Percentiles rank a stretch among this genome's conserved stretches.
These are phyloP conservation scores for Thalassaphorura encarpata DNA, from an alignment of 1,140 invertebrate species.

Conservation along the genomic window DNA sequence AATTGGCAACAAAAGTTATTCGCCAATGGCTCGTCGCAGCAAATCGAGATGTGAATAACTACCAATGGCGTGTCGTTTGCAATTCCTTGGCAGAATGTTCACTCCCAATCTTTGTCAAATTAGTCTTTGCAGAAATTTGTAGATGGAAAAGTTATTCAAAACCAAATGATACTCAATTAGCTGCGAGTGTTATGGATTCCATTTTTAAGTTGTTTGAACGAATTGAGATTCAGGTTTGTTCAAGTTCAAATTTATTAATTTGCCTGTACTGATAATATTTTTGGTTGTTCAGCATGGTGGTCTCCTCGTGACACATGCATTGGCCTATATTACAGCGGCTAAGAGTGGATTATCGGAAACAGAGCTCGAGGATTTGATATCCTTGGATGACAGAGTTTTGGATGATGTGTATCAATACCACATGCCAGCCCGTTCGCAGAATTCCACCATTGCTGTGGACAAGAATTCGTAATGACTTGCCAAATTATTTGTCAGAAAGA, in stretches of 20 bases:
- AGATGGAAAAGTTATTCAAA: constrained; percentile 94
- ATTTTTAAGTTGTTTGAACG: constrained; percentile 95
- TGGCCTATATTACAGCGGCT: constrained; percentile 89
- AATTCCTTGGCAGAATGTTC: constrained; percentile 90
- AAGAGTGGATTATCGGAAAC: constrained; percentile 86
- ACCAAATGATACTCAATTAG: constrained; percentile 79
- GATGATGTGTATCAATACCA: constrained; percentile 99
- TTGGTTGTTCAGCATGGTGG: constrained; percentile 60
- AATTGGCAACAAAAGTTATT: constrained; percentile 85
- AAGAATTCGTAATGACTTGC: constrained; percentile 83
- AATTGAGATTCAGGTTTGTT: constrained; percentile 76
- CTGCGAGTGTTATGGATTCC: constrained; percentile 91
- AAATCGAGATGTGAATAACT: constrained; percentile 74
- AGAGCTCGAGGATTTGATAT: constrained; percentile 88
- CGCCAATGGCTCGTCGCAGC: constrained; percentile 92
- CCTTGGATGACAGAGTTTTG: constrained; percentile 82
- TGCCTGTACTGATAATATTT: background rate
- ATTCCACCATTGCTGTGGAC: constrained; percentile 96
- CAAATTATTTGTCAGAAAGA: constrained; percentile 89
- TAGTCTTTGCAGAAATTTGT: constrained; percentile 93
- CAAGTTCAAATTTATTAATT: background rate
- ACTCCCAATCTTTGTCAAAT: constrained; percentile 91
- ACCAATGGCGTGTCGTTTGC: constrained; percentile 88
- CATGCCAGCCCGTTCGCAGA: constrained; percentile 81
- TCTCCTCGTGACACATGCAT: constrained; percentile 80